Evolutionary conservation across 2,888 invertebrate species (phyloP).

Genomic region (Catocala fraxini): DNA sequence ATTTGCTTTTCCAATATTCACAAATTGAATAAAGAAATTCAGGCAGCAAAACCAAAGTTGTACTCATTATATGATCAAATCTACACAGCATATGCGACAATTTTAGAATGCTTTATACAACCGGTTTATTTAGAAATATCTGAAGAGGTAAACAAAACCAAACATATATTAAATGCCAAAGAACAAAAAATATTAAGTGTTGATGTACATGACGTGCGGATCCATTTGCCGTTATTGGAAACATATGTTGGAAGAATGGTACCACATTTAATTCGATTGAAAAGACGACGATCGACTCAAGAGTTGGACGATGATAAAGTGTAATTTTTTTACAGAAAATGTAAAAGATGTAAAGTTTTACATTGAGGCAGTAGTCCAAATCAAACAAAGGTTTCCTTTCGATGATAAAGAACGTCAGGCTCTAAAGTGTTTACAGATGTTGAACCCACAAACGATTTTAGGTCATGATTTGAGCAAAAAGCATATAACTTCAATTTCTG

Average conservation of each 20-base stretch:
- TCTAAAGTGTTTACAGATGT: too few relatives aligned
- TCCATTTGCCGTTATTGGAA: slow-evolving; percentile 10
- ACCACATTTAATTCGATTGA: too few relatives aligned
- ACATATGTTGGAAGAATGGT: too few relatives aligned
- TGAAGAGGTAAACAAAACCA: slow-evolving; percentile 19
- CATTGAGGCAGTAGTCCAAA: too few relatives aligned
- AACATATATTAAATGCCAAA: slow-evolving; percentile 24
- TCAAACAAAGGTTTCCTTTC: too few relatives aligned
- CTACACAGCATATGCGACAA: slow-evolving; percentile 22
- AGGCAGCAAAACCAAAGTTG: slow-evolving; percentile 38
- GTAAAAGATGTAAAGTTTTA: too few relatives aligned
- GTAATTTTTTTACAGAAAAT: too few relatives aligned
- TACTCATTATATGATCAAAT: slow-evolving; percentile 37
- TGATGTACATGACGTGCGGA: slow-evolving; percentile 5
- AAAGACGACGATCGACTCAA: too few relatives aligned
- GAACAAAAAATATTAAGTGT: slow-evolving; percentile 34
- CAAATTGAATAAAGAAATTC: slow-evolving; percentile 37
- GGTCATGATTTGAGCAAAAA: slow-evolving; percentile 3
- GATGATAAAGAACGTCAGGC: too few relatives aligned
- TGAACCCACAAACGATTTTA: slow-evolving; percentile 7
- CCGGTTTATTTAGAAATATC: slow-evolving; percentile 30
- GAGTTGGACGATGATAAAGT: too few relatives aligned
- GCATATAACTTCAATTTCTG: slow-evolving; percentile 3
- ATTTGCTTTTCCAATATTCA: slow-evolving; percentile 9
- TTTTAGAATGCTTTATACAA: slow-evolving; percentile 39